phyloP scores from a whole-genome alignment of 2,888 invertebrate genomes.

The Synergus japonicus region DNA sequence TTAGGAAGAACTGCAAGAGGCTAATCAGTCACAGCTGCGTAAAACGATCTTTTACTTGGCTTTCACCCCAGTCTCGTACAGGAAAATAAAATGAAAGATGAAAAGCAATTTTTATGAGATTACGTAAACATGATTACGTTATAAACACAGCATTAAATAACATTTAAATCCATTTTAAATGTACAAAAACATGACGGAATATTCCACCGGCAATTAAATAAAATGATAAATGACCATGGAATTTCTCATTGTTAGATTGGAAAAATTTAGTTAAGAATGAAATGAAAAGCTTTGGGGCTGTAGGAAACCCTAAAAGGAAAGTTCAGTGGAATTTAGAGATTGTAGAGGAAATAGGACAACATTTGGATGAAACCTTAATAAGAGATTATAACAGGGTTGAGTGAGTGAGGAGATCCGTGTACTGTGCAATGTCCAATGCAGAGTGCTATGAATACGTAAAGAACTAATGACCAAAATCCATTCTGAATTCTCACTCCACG shows the following conservation, averaged over 20 bases:
- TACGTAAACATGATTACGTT: not conserved
- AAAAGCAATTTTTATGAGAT: not conserved
- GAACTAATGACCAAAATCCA: conserved; percentile 21
- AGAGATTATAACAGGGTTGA: conserved; percentile 40
- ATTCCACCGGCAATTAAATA: not conserved
- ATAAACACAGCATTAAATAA: not conserved
- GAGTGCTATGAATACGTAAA: conserved; percentile 50
- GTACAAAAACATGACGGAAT: no score
- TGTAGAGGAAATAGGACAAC: not conserved
- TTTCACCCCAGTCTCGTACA: not conserved
- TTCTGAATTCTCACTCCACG: conserved; percentile 12
- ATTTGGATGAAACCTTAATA: conserved; percentile 44
- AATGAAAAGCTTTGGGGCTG: not conserved
- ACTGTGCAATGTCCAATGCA: conserved; percentile 43
- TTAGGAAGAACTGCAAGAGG: conserved; percentile 26
- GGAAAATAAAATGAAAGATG: not conserved
- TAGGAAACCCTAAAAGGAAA: conserved; percentile 4
- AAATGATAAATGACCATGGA: not conserved
- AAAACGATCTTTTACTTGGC: conserved; percentile 21
- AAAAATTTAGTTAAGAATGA: not conserved
- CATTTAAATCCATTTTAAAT: not conserved
- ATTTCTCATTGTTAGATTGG: not conserved
- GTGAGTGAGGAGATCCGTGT: conserved; percentile 44
- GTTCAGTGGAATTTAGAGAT: conserved; percentile 31
- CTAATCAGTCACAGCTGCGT: conserved; percentile 34